Base-by-base conservation (phyloP, 2,113 vertebrate species). In the Etheostoma cragini region DNA sequence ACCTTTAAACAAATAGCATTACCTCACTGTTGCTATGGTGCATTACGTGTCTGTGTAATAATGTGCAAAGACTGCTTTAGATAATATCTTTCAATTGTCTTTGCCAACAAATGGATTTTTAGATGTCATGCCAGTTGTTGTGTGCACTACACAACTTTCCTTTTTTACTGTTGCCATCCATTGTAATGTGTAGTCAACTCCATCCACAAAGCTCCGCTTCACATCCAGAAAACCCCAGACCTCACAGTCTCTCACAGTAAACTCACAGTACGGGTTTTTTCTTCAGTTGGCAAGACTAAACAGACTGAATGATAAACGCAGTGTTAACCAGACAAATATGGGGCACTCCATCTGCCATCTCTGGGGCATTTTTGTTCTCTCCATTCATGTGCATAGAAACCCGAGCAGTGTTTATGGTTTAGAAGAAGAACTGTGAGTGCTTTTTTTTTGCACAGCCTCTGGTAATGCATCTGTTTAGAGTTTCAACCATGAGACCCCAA, bases 81-180 rank as follows among this genome's bases (percentile, higher is more conserved):
- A 80, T 16, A n/a, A 35, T 30, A 22, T 58, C 62, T 61, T 74
- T 42, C 6, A 50, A 50, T 14, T 14, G 26, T 24, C 33, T 58
- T 71, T 66, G 62, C 75, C 53, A 80, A 62, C 33, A 69, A 57
- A 50, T n/a, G n/a, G 0, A 21, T 69, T 64, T 26, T 78, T n/a
- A 78, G 83, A 85, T 69, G 78, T 73, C 22, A 58, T 58, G 67
- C 62, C 72, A 87, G 68, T 63, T 56, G 65, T 66, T 83, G 67
- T 75, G 56, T 19, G 52, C 65, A 33, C 45, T 61, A 49, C 65
- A 72, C 58, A 71, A 76, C 65, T 73, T 58, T 73, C 4, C n/a
- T 72, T 35, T 77, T 78, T 42, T 38, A 78, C 62, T 68, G 19
- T 8, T 71, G 70, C 60, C 79, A 73, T 63, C 50, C 52, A 46